A percentile compares a stretch with the other conserved stretches of the same genome.
Conservation (phyloP, 2,113 vertebrate species). For the Acrocephalus arundinaceus region DNA sequence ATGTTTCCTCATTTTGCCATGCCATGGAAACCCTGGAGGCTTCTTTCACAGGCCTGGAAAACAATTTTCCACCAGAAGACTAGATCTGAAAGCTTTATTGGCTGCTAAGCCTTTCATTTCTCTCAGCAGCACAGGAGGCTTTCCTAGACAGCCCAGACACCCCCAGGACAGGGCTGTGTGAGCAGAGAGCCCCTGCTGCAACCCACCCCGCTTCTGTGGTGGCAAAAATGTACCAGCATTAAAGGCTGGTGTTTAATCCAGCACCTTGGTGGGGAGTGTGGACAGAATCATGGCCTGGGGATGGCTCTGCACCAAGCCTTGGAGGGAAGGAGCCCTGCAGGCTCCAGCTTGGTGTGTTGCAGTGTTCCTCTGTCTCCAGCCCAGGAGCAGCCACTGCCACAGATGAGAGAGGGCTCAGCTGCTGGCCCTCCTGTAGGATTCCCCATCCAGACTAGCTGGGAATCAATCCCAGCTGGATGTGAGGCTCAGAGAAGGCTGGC, state of each 20-base stretch:
- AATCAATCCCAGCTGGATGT: background rate
- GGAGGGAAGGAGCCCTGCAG: background rate
- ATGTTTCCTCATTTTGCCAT: background rate
- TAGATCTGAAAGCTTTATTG: background rate
- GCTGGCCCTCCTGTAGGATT: background rate
- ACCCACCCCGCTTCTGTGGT: background rate
- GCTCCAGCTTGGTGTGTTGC: background rate
- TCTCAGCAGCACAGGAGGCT: background rate
- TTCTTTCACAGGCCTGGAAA: background rate
- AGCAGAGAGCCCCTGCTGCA: background rate
- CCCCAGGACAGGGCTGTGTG: fast-evolving
- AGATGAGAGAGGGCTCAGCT: background rate
- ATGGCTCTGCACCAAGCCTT: background rate
- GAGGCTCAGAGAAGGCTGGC: background rate
- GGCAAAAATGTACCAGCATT: fast-evolving
- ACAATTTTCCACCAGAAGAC: background rate
- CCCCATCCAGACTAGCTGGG: too few relatives aligned
- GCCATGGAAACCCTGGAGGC: background rate
- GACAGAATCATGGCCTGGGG: background rate
- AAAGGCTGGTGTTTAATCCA: background rate
- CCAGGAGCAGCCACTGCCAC: background rate
- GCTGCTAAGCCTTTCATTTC: background rate
- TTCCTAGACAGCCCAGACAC: background rate
- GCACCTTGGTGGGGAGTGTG: background rate
- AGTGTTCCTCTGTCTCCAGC: background rate